Evolutionary conservation across 2,113 vertebrate species (phyloP).

Genomic region (human (Homo sapiens)): DNA sequence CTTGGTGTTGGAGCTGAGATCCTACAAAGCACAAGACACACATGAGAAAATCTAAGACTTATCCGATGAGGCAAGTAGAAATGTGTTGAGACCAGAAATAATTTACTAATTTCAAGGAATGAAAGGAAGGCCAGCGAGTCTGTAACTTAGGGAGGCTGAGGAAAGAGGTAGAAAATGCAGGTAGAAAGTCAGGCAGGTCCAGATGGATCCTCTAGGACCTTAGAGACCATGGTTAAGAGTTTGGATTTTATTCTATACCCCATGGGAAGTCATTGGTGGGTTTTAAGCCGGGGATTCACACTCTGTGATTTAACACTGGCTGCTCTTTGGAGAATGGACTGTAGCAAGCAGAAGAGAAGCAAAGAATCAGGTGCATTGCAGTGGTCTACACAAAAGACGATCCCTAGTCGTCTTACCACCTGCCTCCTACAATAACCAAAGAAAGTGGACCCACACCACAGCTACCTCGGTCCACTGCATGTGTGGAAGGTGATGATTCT

Average conservation of each 20-base stretch:
- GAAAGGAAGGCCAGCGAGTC: background rate
- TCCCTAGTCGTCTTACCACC: background rate
- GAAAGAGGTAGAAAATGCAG: background rate
- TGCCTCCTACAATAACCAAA: background rate
- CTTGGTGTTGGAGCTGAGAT: background rate
- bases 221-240: background rate
- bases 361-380: background rate
- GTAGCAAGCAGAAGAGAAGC: background rate
- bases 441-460: background rate
- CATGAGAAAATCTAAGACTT: background rate
- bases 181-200: background rate
- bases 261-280: background rate
- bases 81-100: background rate
- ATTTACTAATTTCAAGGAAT: background rate
- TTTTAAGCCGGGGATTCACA: background rate
- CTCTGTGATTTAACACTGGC: fast-evolving
- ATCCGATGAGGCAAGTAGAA: background rate
- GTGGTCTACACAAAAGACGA: background rate
- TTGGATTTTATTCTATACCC: background rate
- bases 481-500: background rate
- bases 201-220: background rate
- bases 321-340: background rate
- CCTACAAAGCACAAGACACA: background rate
- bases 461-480: fast-evolving
- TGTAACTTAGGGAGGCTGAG: background rate